phyloP scores from a whole-genome alignment of 2,797 vertebrate species.

The Acrossocheilus wenchowensis region DNA sequence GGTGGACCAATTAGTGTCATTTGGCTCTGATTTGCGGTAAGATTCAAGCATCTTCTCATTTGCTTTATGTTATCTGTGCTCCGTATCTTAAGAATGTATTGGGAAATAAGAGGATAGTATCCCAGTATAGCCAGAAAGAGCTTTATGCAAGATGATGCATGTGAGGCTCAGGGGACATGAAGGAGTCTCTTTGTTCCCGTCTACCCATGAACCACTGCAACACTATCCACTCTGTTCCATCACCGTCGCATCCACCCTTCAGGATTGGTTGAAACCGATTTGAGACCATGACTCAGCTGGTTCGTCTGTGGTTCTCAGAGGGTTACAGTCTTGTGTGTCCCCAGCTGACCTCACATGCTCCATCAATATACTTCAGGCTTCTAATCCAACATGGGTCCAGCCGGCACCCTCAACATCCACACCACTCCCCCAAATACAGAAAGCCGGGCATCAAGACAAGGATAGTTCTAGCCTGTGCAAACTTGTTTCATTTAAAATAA shows the following conservation, averaged over 20 bases:
- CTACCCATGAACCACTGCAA: constrained; percentile 47
- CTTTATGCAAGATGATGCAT: constrained; percentile 44
- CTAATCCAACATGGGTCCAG: background rate
- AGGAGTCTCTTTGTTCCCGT: constrained; percentile 58
- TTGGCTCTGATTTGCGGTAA: constrained; percentile 48
- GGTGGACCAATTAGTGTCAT: constrained; percentile 50
- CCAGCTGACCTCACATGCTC: constrained; percentile 44
- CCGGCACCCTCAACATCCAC: background rate
- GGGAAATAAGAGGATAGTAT: constrained; percentile 49
- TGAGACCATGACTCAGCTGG: constrained; percentile 39
- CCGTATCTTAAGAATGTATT: constrained; percentile 47
- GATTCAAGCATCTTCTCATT: constrained; percentile 37
- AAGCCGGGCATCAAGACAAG: constrained; percentile 2
- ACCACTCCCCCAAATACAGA: constrained; percentile 21
- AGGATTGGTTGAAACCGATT: constrained; percentile 36
- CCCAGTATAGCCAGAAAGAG: constrained; percentile 30
- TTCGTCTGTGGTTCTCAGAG: constrained; percentile 55
- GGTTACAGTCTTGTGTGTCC: constrained; percentile 56
- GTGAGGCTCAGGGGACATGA: constrained; percentile 46
- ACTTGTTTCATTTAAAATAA: constrained; percentile 27
- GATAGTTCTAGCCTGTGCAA: background rate
- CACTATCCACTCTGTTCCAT: constrained; percentile 54
- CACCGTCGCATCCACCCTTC: constrained; percentile 8
- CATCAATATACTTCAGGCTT: constrained; percentile 28
- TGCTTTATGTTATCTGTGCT: constrained; percentile 46